Evolutionary conservation across 2,888 invertebrate genomes (phyloP), one percentile per base, ranked within the genome.

Genomic region (Amblyjoppa proteus): DNA sequence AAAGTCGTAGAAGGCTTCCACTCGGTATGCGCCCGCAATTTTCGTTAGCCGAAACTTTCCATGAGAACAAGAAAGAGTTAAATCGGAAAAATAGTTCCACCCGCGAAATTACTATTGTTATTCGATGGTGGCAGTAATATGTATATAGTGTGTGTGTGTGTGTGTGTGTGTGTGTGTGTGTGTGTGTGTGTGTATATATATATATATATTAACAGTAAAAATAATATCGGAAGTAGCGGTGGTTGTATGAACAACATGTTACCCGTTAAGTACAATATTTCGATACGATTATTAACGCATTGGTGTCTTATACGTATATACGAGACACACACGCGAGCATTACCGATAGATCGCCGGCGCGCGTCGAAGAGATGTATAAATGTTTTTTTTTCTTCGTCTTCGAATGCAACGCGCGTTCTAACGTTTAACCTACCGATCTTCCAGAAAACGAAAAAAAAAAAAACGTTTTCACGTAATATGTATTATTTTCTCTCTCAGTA

Each of bases 401-500:
- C 41, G 34, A 76, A 38, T 53, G 34, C 38, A 66, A 66, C 76
- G 66, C 76, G 76, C 53, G 34, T 66, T 66, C 51, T 38, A 66
- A 76, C 64, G 31, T 49, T 20, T 66, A 66, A 16, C 3, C 45
- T 68, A 53, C 79, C 56, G 51, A 73, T 74, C 66, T 82, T 61
- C 69, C 58, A 49, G 58, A 70, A 75, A 76, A 34, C 13, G 28
- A 31, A 31, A 11, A 38, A 68, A 68, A 64, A 64, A 64, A 34
- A 41, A 68, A 68, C 61, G 71, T 34, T 49, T 53, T 34, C 70
- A 34, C 76, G 68, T 61, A 64, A 16, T 75, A 51, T 53, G 49
- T 34, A 53, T 82, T 79, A 56, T 83, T 81, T 77, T 68, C 66
- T 88, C 70, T 88, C 73, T 45, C 45, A 45, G 83, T 87, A 85